Base-by-base conservation (phyloP, 2,797 vertebrate genomes). In the Gambelia wislizenii region DNA sequence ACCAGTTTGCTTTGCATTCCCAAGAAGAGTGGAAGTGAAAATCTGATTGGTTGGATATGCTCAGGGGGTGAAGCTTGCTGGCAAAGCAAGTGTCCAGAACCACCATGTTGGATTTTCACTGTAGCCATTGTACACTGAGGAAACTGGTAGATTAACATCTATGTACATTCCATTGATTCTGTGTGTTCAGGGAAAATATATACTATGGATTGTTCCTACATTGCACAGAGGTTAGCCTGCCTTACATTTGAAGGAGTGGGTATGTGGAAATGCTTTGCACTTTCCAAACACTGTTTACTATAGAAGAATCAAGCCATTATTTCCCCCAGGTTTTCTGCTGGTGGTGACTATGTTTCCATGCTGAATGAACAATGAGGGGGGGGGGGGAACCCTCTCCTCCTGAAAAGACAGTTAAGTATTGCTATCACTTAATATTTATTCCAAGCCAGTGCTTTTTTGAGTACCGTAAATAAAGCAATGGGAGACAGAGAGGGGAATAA, bases 401-500 rank as follows among this genome's bases (percentile, higher is more conserved):
- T 85, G 59, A 47, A 30, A 76, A 76, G 27, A 44, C 25, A 1
- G 14, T n/a, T 39, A 33, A 20, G 16, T 10, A 27, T 7, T 39
- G 4, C 36, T 30, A 49, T 36, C 3, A 42, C 7, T 25, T 64
- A 33, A 64, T 47, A 33, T 64, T 83, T 87, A 87, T 61, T 70
- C 30, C 52, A 22, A 30, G 12, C 30, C 36, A 64, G 20, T 33
- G 33, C 56, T 83, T 16, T 52, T 20, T 20, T 33, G 5, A 10
- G 12, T 52, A 27, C 39, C 54, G 74, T 76, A 76, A 77, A 88
- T 77, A 88, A 49, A 83, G 56, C 42, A 76, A 59, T 47, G 30
- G 20, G n/a, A 36, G 44, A 83, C n/a, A 54, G 25, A 4, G 42
- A 3, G 20, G 27, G 27, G 6, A 77, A 89, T 78, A 44, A n/a